A percentile compares a stretch with the other conserved stretches of the same genome.
Conservation (phyloP, 2,888 invertebrate genomes). For the Schrankia costaestrigalis region DNA sequence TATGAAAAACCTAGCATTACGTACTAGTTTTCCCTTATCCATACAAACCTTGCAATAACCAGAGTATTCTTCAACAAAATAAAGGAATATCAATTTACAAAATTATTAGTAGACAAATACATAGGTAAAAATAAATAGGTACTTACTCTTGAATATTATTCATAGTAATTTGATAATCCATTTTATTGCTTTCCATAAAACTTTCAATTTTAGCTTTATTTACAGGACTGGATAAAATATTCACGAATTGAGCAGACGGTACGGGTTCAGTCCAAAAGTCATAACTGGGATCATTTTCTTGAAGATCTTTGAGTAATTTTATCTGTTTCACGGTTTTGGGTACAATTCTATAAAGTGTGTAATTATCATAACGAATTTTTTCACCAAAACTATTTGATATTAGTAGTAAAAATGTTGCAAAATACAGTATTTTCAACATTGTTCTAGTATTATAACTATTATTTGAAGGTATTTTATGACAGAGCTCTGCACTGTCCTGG, state of each 20-base stretch:
- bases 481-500: no score
- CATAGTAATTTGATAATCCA: constrained; percentile 57
- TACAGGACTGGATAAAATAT: constrained; percentile 57
- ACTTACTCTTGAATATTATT: constrained; percentile 71
- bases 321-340: constrained; percentile 67
- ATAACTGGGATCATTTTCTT: constrained; percentile 49
- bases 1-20: no score
- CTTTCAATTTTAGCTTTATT: constrained; percentile 44
- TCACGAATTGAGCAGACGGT: constrained; percentile 42
- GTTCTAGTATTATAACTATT: no score
- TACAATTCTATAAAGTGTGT: constrained; percentile 72
- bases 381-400: constrained; percentile 26
- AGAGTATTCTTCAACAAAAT: no score
- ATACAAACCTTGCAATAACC: no score
- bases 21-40: no score
- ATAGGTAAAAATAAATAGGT: no score
- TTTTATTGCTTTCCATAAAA: constrained; percentile 42
- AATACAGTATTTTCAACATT: constrained; percentile 21
- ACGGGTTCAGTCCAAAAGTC: constrained; percentile 61
- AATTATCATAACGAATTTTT: constrained; percentile 47
- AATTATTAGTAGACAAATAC: no score
- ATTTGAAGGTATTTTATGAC: no score
- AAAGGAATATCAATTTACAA: no score
- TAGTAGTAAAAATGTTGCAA: constrained; percentile 14
- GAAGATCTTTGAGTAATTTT: constrained; percentile 61